A percentile compares a stretch with the other conserved stretches of the same genome.
phyloP scores from a whole-genome alignment of 1,140 invertebrate species.

The Homalodisca vitripennis region DNA sequence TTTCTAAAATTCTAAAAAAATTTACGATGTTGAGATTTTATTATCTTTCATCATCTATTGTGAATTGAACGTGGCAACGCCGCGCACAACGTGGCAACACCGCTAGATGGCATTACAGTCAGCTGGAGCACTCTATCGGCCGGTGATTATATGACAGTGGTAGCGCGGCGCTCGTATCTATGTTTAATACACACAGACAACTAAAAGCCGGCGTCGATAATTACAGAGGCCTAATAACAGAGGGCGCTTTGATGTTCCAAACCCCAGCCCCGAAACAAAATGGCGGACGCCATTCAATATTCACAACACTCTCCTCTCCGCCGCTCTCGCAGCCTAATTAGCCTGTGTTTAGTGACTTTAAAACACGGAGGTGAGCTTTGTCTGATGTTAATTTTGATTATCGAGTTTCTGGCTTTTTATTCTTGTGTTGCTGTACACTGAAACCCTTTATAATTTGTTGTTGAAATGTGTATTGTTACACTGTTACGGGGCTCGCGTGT shows the following conservation, averaged over 20 bases:
- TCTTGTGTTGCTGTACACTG: too few species aligned
- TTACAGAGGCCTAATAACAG: constrained; percentile 20
- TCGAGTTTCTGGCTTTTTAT: too few species aligned
- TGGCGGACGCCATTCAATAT: constrained; percentile 19
- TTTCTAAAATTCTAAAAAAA: too few species aligned
- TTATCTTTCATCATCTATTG: too few species aligned
- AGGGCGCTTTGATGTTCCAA: constrained; percentile 22
- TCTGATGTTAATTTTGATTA: neutral
- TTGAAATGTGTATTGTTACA: too few species aligned
- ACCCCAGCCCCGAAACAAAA: constrained; percentile 22
- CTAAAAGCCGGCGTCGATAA: constrained; percentile 21
- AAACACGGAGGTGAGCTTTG: neutral
- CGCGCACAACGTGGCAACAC: too few species aligned
- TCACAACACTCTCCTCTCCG: constrained; percentile 12
- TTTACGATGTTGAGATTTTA: too few species aligned
- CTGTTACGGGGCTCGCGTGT: too few species aligned
- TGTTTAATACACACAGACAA: constrained; percentile 25
- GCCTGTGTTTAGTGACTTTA: constrained; percentile 24
- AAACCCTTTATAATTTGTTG: too few species aligned
- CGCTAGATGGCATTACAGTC: too few species aligned
- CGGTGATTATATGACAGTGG: constrained; percentile 15
- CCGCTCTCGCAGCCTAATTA: constrained; percentile 8
- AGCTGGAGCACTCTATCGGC: too few species aligned
- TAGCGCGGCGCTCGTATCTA: constrained; percentile 4
- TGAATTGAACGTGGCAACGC: too few species aligned